phyloP scores from a whole-genome alignment of 2,113 vertebrate genomes.

The Phodopus roborovskii region DNA sequence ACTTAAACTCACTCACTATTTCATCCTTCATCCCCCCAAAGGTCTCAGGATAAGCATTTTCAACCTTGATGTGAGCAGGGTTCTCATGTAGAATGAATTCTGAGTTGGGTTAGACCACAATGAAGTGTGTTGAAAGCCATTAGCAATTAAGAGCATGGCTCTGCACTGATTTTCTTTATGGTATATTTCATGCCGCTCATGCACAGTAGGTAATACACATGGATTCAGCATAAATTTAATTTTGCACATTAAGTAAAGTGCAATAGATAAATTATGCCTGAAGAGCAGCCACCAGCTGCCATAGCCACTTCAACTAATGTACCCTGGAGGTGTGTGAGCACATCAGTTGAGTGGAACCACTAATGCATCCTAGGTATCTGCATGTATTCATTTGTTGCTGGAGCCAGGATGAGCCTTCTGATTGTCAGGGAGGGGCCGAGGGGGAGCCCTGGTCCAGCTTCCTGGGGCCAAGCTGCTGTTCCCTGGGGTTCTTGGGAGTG shows the following conservation, averaged over 20 bases:
- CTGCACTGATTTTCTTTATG: constrained; percentile 75
- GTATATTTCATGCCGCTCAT: constrained; percentile 75
- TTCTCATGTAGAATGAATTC: constrained; percentile 37
- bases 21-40: constrained; percentile 26
- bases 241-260: constrained; percentile 84
- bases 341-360: constrained; percentile 73
- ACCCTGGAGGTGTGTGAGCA: constrained; percentile 78
- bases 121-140: constrained; percentile 80
- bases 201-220: constrained; percentile 79
- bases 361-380: constrained; percentile 76
- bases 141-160: constrained; percentile 76
- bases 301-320: constrained; percentile 81
- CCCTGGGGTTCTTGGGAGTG: constrained; percentile 4
- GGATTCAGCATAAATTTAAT: constrained; percentile 84
- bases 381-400: constrained; percentile 52
- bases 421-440: constrained; percentile 19
- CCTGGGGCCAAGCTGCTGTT: constrained; percentile 31
- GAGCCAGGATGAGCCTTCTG: constrained; percentile 42
- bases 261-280: constrained; percentile 83
- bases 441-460: constrained; percentile 46
- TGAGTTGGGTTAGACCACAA: constrained; percentile 70
- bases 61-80: constrained; percentile 2
- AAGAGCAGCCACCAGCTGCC: constrained; percentile 81
- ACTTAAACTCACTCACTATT: constrained; percentile 7
- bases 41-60: constrained; percentile 51